These are phyloP conservation scores for Varecia variegata DNA, from an alignment of 2,797 vertebrate genomes.

Conservation along the genomic window DNA sequence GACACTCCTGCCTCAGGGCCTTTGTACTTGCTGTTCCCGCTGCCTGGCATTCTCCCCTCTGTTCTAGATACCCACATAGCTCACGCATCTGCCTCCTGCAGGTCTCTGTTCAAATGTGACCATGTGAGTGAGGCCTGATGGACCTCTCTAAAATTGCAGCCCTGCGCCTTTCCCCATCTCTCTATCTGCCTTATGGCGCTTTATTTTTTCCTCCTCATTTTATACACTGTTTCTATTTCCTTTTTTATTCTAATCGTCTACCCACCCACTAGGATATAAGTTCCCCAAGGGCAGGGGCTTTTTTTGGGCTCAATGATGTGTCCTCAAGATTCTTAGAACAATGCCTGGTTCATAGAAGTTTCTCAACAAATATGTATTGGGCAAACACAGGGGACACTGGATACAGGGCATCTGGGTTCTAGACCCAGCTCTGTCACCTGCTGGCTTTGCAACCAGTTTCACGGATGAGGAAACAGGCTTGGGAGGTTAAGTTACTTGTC, in stretches of 20 bases:
- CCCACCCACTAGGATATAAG: background rate
- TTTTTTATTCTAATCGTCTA: background rate
- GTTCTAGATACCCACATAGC: background rate
- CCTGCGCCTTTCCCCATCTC: background rate
- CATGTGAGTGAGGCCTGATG: background rate
- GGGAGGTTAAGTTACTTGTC: background rate
- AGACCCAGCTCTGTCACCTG: background rate
- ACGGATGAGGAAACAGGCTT: background rate
- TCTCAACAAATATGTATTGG: background rate
- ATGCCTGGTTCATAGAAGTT: background rate
- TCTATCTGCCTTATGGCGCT: background rate
- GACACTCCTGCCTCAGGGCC: background rate
- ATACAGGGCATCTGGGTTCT: background rate
- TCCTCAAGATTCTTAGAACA: background rate
- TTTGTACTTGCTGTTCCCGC: background rate
- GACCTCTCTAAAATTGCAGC: background rate
- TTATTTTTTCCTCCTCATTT: background rate
- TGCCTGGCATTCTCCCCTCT: background rate
- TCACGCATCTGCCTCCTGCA: background rate
- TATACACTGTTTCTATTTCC: background rate
- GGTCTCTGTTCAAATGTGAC: background rate
- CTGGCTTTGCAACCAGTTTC: background rate
- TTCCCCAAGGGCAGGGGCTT: background rate
- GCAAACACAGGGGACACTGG: background rate
- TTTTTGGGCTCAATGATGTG: background rate